Base-by-base conservation (phyloP, 2,888 invertebrate genomes). In the Phengaris alcon region DNA sequence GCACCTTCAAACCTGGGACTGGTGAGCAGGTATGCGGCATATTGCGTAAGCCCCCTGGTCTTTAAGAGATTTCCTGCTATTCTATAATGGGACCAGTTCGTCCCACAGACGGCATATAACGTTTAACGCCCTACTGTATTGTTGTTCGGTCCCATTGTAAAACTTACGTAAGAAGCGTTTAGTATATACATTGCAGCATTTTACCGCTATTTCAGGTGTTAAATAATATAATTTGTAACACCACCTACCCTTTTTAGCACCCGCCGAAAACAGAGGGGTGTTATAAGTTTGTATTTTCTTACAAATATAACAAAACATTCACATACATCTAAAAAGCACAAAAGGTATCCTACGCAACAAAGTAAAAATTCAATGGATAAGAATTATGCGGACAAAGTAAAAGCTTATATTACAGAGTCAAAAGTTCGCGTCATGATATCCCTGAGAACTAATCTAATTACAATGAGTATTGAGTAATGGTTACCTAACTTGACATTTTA, bases 371-470 rank as follows among this genome's bases (percentile, higher is more conserved):
- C 64, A 64, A 64, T 75, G 55, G 48, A 75, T 51, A 35, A n/a
- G 48, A 55, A 75, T 55, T 75, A 70, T 48, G 75, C 75, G 55
- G 57, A 70, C 70, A 69, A 57, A 52, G 64, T 64, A 74, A 76
- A 76, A 46, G 69, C 70, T 74, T 70, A 15, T 70, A 74, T 70
- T 73, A 73, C 70, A 73, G 73, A 76, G 74, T 69, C 74, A 74
- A 74, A 76, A 77, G 74, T 81, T 83, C 83, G 79, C 79, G 83
- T 82, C 81, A 81, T 80, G 81, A 84, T 84, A 85, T 79, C 81
- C 85, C 82, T 86, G 86, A 82, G 86, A 86, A 85, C 82, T 82
- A 84, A 82, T 85, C 85, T 86, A 85, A 86, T 87, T 86, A 85
- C 84, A 81, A 79, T 69, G 64, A 64, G 35, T 69, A 69, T 72